Conservation (phyloP, 2,797 vertebrate genomes). For the Acanthornis magna region DNA sequence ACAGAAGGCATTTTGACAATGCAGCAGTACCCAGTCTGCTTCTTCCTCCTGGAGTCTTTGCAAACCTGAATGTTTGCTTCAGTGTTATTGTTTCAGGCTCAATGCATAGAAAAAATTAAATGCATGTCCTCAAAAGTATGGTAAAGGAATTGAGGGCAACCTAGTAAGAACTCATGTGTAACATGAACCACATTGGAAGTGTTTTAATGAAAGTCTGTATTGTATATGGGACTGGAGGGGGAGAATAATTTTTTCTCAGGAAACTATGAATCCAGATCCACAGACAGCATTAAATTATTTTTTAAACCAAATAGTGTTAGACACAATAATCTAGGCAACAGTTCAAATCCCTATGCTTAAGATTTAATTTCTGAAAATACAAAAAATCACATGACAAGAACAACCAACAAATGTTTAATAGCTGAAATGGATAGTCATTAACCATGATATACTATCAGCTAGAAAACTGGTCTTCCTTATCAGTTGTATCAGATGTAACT, state of each 20-base stretch:
- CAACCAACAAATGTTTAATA: neutral
- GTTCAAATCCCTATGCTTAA: neutral
- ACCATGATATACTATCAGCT: neutral
- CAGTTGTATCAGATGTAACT: neutral
- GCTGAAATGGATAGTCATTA: neutral
- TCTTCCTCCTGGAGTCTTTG: neutral
- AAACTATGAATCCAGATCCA: neutral
- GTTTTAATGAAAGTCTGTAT: neutral
- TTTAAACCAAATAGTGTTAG: neutral
- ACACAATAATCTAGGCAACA: neutral
- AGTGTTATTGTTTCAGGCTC: neutral
- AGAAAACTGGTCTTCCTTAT: neutral
- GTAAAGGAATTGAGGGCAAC: neutral
- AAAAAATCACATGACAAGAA: neutral
- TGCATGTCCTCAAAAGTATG: neutral
- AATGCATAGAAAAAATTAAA: neutral
- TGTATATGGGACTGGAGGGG: neutral
- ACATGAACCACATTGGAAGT: neutral
- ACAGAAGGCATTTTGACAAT: neutral
- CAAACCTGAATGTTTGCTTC: neutral
- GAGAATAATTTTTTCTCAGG: neutral
- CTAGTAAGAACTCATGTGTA: neutral
- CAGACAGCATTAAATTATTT: neutral
- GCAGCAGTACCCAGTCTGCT: neutral
- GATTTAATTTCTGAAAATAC: neutral